These are phyloP conservation scores for Drosophila neonasuta DNA, from an alignment of 2,888 invertebrate genomes.

Conservation along the genomic window DNA sequence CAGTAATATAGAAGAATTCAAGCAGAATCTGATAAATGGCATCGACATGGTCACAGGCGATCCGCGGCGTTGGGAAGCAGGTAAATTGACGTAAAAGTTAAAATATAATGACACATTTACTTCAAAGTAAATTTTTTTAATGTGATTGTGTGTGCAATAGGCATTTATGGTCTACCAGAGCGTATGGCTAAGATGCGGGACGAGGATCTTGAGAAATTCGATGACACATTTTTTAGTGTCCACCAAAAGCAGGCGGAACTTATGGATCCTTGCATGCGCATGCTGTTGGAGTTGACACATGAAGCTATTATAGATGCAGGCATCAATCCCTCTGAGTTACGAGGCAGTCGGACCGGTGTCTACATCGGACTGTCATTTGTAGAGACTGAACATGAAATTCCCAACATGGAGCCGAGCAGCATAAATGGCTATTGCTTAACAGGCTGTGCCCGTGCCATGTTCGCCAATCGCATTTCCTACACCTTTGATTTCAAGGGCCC, in stretches of 20 bases:
- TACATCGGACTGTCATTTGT: constrained; percentile 95
- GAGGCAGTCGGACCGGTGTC: constrained; percentile 95
- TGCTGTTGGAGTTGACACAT: constrained; percentile 94
- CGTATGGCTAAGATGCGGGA: constrained; percentile 93
- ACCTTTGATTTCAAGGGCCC: constrained; percentile 98
- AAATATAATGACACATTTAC: neutral
- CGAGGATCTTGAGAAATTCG: constrained; percentile 87
- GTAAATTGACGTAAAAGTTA: constrained; percentile 75
- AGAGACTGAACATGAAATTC: constrained; percentile 95
- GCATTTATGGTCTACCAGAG: constrained; percentile 90
- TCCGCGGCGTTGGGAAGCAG: constrained; percentile 93
- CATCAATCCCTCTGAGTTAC: constrained; percentile 90
- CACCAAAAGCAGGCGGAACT: constrained; percentile 95
- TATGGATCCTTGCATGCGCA: constrained; percentile 95
- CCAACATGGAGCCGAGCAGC: constrained; percentile 90
- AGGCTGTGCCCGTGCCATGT: constrained; percentile 97
- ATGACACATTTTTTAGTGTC: constrained; percentile 94
- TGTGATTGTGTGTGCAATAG: constrained; percentile 70
- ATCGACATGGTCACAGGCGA: constrained; percentile 97
- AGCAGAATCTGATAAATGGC: constrained; percentile 93
- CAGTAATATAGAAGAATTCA: constrained; percentile 95
- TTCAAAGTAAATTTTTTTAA: neutral
- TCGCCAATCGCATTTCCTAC: constrained; percentile 97
- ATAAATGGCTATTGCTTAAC: constrained; percentile 95
- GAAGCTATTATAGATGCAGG: constrained; percentile 96